Evolutionary conservation across 35 echinoderm and acorn worm genomes (phyloP).

Genomic region (Holothuria glaberrima): DNA sequence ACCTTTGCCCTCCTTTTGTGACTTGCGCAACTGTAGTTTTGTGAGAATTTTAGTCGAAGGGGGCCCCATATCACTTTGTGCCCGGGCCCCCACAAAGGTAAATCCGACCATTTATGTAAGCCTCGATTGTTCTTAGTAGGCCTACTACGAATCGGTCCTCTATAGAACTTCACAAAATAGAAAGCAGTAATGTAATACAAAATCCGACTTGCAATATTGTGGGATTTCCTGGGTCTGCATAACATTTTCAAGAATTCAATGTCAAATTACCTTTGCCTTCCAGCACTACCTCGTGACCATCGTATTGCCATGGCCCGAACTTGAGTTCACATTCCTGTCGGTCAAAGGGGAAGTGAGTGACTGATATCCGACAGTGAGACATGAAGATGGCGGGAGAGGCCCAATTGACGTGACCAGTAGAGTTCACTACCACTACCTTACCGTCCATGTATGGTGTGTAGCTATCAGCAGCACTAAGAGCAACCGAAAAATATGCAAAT

Average conservation of each 20-base stretch:
- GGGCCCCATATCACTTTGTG: too few species aligned
- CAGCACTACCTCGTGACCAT: slow-evolving; percentile 59
- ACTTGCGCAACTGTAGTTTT: too few species aligned
- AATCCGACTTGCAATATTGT: too few species aligned
- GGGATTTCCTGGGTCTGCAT: too few species aligned
- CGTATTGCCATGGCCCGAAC: slow-evolving; percentile 87
- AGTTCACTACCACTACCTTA: slow-evolving; percentile 62
- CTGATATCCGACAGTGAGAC: slow-evolving; percentile 72
- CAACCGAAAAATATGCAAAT: background rate
- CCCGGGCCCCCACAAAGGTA: too few species aligned
- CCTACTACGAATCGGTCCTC: too few species aligned
- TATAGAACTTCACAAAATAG: too few species aligned
- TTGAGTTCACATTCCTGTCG: slow-evolving; percentile 72
- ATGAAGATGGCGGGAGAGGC: slow-evolving; percentile 75
- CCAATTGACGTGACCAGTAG: slow-evolving; percentile 69
- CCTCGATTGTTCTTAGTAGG: too few species aligned
- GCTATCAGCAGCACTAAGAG: slow-evolving; percentile 55
- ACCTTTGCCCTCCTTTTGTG: too few species aligned
- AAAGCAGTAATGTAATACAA: too few species aligned
- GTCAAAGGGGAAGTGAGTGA: slow-evolving; percentile 82
- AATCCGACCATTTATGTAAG: too few species aligned
- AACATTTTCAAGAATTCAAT: slow-evolving; percentile 64
- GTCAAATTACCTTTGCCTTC: slow-evolving; percentile 67
- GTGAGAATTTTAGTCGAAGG: too few species aligned
- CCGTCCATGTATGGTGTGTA: slow-evolving; percentile 64